Conservation (phyloP, 2,113 vertebrate genomes). For the Sigmodon hispidus region DNA sequence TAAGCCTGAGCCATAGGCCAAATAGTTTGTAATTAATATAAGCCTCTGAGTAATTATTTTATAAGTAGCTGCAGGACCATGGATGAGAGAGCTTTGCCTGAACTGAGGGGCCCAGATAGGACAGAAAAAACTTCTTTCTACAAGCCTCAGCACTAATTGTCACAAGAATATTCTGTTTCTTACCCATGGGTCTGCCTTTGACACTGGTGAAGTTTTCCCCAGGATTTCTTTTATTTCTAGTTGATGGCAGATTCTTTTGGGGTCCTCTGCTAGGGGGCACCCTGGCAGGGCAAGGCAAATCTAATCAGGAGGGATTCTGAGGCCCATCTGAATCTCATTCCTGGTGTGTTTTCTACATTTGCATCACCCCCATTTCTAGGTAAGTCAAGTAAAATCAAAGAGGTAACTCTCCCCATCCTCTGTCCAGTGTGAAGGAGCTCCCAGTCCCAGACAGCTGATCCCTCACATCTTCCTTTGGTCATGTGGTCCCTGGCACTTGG, state of each 20-base stretch:
- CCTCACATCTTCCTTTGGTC: neutral
- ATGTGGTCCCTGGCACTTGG: neutral
- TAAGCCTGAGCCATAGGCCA: too few relatives aligned
- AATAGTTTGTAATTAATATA: too few relatives aligned
- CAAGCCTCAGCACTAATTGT: neutral
- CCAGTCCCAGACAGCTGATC: neutral
- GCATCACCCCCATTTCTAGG: neutral
- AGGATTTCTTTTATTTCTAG: neutral
- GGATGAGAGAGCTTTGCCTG: too few relatives aligned
- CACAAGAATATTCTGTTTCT: neutral
- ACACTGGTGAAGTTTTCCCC: neutral
- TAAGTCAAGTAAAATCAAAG: neutral
- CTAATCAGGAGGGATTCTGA: neutral
- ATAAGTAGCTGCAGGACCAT: too few relatives aligned
- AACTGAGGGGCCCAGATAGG: too few relatives aligned
- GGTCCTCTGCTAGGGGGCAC: neutral
- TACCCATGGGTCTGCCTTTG: neutral
- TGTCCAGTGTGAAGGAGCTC: neutral
- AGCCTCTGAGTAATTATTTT: too few relatives aligned
- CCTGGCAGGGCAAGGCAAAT: neutral
- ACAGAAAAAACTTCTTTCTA: too few relatives aligned
- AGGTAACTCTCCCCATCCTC: neutral
- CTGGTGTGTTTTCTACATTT: neutral
- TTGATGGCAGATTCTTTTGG: neutral
- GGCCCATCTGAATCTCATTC: neutral